These are phyloP conservation scores for Sphyrna mokarran DNA, from an alignment of 2,113 vertebrate genomes.

Conservation along the genomic window DNA sequence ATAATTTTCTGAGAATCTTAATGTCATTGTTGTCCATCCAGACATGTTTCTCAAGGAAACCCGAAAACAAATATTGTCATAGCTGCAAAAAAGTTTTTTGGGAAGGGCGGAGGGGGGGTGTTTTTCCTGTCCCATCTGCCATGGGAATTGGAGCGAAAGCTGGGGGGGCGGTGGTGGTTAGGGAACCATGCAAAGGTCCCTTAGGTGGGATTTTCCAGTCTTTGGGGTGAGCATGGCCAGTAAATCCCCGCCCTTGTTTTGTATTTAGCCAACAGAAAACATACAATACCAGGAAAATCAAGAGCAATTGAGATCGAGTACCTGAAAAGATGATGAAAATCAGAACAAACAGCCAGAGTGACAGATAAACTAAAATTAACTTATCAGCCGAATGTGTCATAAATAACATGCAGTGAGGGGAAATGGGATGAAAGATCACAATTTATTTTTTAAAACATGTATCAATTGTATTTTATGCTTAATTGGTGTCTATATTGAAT, in stretches of 20 bases:
- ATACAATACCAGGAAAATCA: not conserved
- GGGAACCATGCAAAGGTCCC: too few species aligned
- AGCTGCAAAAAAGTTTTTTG: not conserved
- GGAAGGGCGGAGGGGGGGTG: too few species aligned
- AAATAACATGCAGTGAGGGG: not conserved
- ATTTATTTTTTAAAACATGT: not conserved
- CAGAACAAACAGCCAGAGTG: not conserved
- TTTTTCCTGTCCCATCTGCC: too few species aligned
- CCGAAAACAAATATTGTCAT: not conserved
- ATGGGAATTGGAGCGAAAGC: too few species aligned
- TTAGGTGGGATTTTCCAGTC: too few species aligned
- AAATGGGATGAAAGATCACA: not conserved
- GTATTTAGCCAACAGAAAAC: not conserved
- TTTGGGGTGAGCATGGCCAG: too few species aligned
- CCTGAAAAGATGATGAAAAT: slow-evolving; percentile 9
- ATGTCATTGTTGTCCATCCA: not conserved
- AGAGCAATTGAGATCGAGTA: not conserved
- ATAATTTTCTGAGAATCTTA: not conserved
- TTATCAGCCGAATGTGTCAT: not conserved
- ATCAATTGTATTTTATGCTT: slow-evolving; percentile 9
- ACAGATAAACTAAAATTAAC: slow-evolving; percentile 31
- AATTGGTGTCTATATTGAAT: slow-evolving; percentile 2
- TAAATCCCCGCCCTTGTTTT: not conserved
- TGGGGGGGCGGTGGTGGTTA: too few species aligned
- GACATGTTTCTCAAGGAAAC: not conserved